Percentiles rank a stretch among this genome's conserved stretches.
Evolutionary conservation across 1,140 invertebrate species (phyloP).

Genomic region (Potamilus streckersoni): DNA sequence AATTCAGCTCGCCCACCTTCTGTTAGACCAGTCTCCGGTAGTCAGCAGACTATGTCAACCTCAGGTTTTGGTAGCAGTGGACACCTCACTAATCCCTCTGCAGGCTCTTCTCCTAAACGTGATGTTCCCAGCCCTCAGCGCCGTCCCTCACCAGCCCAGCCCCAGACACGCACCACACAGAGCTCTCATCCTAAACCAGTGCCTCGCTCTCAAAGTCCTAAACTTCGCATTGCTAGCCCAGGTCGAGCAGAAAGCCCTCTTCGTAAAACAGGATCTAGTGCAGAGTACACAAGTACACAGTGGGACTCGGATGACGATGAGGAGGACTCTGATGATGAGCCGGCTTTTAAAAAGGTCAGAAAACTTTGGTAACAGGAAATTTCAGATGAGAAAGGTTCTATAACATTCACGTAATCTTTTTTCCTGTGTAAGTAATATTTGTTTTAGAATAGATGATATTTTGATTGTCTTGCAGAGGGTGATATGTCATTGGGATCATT

Average conservation of each 20-base stretch:
- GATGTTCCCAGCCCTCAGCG: slow-evolving; percentile 25
- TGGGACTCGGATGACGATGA: slow-evolving; percentile 53
- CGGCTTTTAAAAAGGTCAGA: slow-evolving; percentile 25
- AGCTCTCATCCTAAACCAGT: slow-evolving; percentile 33
- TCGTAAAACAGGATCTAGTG: slow-evolving; percentile 44
- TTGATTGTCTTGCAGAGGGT: too few relatives aligned
- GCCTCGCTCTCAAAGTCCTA: slow-evolving; percentile 30
- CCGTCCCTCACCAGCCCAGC: slow-evolving; percentile 6
- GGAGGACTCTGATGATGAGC: slow-evolving; percentile 38
- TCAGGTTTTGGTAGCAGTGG: slow-evolving; percentile 28
- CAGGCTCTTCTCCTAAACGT: slow-evolving; percentile 8
- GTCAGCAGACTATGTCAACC: slow-evolving; percentile 24
- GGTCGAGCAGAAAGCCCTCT: slow-evolving; percentile 21
- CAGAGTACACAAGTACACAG: slow-evolving; percentile 60
- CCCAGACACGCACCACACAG: neutral
- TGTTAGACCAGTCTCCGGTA: neutral
- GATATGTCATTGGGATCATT: too few relatives aligned
- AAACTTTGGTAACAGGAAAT: too few relatives aligned
- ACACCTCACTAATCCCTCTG: neutral
- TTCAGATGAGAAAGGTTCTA: too few relatives aligned
- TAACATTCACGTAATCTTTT: too few relatives aligned
- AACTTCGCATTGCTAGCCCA: slow-evolving; percentile 5
- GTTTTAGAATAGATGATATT: too few relatives aligned
- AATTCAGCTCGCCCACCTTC: too few relatives aligned
- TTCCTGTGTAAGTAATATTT: too few relatives aligned